These are phyloP conservation scores for Hipparchia semele DNA, from an alignment of 2,888 invertebrate species.

Conservation along the genomic window DNA sequence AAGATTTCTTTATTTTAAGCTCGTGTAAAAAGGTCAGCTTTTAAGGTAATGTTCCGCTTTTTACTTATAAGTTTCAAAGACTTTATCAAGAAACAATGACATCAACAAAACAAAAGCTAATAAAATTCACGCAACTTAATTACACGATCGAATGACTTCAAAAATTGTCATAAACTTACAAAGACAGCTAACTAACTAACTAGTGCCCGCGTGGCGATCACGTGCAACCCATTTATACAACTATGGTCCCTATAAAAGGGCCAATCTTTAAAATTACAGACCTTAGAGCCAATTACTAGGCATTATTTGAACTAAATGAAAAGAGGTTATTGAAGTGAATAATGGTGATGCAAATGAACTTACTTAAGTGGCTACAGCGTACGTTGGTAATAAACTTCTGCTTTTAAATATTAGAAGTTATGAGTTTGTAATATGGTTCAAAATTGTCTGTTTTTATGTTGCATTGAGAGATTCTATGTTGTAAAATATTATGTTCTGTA, in stretches of 20 bases:
- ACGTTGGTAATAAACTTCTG: not conserved
- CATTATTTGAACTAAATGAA: constrained; percentile 46
- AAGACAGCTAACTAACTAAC: constrained; percentile 39
- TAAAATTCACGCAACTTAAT: constrained; percentile 24
- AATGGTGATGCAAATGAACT: constrained; percentile 44
- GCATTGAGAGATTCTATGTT: not conserved
- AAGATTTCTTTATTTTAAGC: no score
- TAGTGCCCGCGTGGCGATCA: constrained; percentile 41
- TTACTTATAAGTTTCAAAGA: not conserved
- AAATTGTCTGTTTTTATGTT: not conserved
- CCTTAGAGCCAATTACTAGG: constrained; percentile 45
- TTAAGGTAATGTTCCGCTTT: no score
- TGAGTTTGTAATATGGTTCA: not conserved
- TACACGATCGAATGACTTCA: constrained; percentile 30
- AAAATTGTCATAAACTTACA: constrained; percentile 33
- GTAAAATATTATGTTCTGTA: not conserved
- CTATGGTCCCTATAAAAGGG: constrained; percentile 41
- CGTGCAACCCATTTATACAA: constrained; percentile 41
- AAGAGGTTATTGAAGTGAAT: constrained; percentile 43
- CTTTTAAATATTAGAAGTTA: not conserved
- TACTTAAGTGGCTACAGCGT: constrained; percentile 21
- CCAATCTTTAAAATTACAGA: constrained; percentile 43
- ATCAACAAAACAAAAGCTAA: not conserved
- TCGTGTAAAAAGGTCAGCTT: no score
- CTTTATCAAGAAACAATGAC: not conserved